phyloP scores from a whole-genome alignment of 2,113 vertebrate genomes.

The Pogona vitticeps region DNA sequence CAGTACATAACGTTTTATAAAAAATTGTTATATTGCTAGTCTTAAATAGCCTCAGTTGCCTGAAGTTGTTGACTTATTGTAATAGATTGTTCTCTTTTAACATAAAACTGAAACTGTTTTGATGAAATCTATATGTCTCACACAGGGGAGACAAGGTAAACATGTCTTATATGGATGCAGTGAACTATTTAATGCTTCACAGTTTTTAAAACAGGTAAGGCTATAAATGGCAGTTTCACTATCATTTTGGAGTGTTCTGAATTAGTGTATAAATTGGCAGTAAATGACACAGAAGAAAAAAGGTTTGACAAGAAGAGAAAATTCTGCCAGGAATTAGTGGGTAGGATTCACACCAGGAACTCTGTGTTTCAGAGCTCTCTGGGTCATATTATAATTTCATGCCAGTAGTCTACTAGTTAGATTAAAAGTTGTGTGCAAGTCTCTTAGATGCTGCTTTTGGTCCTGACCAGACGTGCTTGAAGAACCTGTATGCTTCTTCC shows the following conservation, averaged over 20 bases:
- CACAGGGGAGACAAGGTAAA: slow-evolving; percentile 90
- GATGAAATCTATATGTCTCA: slow-evolving; percentile 22
- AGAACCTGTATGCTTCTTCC: background rate
- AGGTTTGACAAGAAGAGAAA: no score
- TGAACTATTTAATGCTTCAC: slow-evolving; percentile 94
- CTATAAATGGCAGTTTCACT: background rate
- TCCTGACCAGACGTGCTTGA: background rate
- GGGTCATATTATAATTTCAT: background rate
- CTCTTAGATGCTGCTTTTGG: background rate
- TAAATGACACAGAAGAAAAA: slow-evolving; percentile 2
- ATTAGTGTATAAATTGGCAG: background rate
- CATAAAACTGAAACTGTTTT: background rate
- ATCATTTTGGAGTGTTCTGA: background rate
- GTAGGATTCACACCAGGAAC: background rate
- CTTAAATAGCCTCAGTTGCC: background rate
- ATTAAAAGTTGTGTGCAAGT: background rate
- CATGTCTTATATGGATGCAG: slow-evolving; percentile 96
- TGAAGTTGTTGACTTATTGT: background rate
- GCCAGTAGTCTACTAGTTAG: background rate
- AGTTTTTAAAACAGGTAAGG: slow-evolving; percentile 94
- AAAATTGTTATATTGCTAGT: background rate
- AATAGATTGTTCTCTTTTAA: background rate
- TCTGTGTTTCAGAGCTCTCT: background rate
- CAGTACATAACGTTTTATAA: background rate
- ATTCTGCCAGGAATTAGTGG: background rate